A percentile compares a stretch with the other conserved stretches of the same genome.
Conservation (phyloP, 2,797 vertebrate species). For the Ibycter americanus region DNA sequence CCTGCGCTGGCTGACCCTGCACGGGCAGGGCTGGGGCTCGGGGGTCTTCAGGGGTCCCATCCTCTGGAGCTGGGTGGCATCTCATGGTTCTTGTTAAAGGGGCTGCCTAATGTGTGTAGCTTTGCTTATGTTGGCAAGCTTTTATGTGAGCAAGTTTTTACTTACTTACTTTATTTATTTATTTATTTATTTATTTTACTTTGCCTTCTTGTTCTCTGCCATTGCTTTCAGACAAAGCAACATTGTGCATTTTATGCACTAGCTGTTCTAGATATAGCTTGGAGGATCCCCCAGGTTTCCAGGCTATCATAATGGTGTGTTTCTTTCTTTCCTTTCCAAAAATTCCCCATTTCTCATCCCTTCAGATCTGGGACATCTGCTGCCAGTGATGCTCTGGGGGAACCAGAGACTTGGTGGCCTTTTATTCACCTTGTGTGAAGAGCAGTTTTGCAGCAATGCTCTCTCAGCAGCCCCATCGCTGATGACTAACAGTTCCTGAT, state of each 20-base stretch:
- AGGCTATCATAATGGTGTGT: neutral
- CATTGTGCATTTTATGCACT: neutral
- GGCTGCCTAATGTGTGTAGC: fast-evolving
- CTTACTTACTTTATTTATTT: no score
- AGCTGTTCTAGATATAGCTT: fast-evolving
- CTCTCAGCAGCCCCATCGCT: neutral
- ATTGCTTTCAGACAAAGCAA: neutral
- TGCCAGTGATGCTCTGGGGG: neutral
- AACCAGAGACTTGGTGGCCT: neutral
- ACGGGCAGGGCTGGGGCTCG: fast-evolving
- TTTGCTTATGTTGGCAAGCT: neutral
- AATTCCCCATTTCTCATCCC: neutral
- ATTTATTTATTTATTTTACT: no score
- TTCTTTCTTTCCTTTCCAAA: neutral
- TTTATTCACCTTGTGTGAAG: neutral
- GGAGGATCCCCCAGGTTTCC: neutral
- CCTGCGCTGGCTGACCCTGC: neutral
- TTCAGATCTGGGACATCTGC: neutral
- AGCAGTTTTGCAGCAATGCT: neutral
- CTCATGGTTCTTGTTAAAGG: neutral
- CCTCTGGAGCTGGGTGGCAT: neutral
- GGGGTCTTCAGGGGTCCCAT: neutral
- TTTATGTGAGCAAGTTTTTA: neutral
- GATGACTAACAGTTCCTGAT: constrained; percentile 60
- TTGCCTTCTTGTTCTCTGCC: neutral